Evolutionary conservation across 1,140 invertebrate genomes (phyloP).

Genomic region (Aphelenchoides fujianensis): DNA sequence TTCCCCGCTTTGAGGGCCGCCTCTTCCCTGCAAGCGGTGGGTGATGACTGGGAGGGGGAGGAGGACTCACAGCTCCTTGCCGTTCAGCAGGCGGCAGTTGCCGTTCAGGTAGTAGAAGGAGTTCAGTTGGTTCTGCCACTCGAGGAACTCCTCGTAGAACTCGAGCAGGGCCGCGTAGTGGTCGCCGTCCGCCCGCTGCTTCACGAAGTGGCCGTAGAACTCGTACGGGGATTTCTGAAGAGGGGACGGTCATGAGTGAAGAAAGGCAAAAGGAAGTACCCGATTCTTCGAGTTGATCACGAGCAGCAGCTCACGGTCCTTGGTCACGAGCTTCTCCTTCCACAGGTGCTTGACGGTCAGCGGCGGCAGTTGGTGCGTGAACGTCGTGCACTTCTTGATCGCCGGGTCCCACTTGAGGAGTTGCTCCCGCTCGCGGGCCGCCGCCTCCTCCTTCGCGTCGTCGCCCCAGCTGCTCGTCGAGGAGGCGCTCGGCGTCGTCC

Average conservation of each 20-base stretch:
- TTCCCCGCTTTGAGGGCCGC: not conserved
- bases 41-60: no score
- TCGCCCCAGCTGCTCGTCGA: not conserved
- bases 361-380: not conserved
- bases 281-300: not conserved
- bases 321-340: not conserved
- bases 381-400: not conserved
- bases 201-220: conserved; percentile 7
- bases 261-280: no score
- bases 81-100: not conserved
- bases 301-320: not conserved
- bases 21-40: conserved; percentile 1
- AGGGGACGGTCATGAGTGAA: no score
- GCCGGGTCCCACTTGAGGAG: not conserved
- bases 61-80: no score
- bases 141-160: not conserved
- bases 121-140: conserved; percentile 7
- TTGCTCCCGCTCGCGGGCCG: no score
- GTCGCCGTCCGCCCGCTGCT: not conserved
- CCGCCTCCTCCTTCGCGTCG: no score
- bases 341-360: not conserved
- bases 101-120: conserved; percentile 10
- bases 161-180: not conserved
- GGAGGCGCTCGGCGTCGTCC: no score
- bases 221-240: conserved; percentile 12